Evolutionary conservation across 2,113 vertebrate genomes (phyloP).

Genomic region (Cairina moschata): DNA sequence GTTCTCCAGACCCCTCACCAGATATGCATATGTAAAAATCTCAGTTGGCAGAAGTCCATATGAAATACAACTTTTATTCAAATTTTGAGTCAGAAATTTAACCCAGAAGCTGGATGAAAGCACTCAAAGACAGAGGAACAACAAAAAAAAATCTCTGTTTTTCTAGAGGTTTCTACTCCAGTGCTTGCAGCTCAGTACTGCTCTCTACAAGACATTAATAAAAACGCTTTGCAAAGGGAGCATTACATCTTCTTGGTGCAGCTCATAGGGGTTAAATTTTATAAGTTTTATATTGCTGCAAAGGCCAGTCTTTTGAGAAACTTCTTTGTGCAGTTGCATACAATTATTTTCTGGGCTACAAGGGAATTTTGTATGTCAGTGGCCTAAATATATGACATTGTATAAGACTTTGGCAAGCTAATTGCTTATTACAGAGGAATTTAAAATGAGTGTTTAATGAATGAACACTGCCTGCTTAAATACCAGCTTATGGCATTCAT

Average conservation of each 20-base stretch:
- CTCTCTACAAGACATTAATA: not conserved
- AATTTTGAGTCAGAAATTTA: not conserved
- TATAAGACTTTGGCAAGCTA: slow-evolving; percentile 29
- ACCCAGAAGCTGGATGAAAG: not conserved
- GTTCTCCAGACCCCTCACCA: too few relatives aligned
- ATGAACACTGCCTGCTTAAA: slow-evolving; percentile 32
- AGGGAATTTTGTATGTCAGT: slow-evolving; percentile 3
- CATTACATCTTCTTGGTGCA: not conserved
- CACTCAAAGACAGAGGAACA: not conserved
- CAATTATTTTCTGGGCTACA: not conserved
- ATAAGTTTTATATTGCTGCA: not conserved
- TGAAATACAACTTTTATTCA: not conserved
- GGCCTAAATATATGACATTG: slow-evolving; percentile 45
- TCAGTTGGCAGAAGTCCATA: not conserved
- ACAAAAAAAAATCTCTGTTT: not conserved
- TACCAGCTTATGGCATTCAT: not conserved
- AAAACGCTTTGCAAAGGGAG: not conserved
- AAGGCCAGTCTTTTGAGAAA: not conserved
- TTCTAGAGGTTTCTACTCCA: not conserved
- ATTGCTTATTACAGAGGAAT: slow-evolving; percentile 58
- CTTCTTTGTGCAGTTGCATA: not conserved
- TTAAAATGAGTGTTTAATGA: slow-evolving; percentile 50
- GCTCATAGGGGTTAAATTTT: not conserved
- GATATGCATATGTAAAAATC: not conserved
- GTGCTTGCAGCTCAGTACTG: not conserved